These are phyloP conservation scores for Diadophis punctatus DNA, from an alignment of 2,113 vertebrate genomes.

Conservation along the genomic window DNA sequence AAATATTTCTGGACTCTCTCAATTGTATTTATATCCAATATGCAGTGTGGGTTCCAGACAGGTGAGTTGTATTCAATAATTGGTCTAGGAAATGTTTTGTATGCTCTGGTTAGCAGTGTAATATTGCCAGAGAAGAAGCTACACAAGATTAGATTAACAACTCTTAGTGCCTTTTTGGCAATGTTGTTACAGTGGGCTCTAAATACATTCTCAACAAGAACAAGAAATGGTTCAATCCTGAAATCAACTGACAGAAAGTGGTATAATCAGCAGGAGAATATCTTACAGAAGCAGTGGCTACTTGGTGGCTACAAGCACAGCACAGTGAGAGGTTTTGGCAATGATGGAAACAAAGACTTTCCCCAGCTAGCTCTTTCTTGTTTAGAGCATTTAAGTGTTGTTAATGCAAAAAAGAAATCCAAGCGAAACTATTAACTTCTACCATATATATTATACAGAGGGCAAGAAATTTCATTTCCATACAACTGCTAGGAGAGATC, in stretches of 20 bases:
- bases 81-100: too few species aligned
- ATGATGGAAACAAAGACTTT: neutral
- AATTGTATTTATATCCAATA: too few species aligned
- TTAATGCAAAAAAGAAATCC: neutral
- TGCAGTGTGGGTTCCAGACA: too few species aligned
- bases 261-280: neutral
- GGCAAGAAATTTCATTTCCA: neutral
- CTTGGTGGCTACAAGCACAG: neutral
- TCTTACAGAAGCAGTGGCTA: neutral
- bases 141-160: too few species aligned
- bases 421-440: neutral
- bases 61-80: too few species aligned
- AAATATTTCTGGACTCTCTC: too few species aligned
- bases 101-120: too few species aligned
- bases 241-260: neutral
- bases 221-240: too few species aligned
- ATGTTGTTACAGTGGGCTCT: too few species aligned
- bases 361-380: neutral
- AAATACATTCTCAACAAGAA: too few species aligned
- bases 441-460: neutral
- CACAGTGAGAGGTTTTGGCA: neutral
- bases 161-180: too few species aligned
- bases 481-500: neutral
- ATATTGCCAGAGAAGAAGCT: too few species aligned
- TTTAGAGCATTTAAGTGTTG: neutral